Base-by-base conservation (phyloP, 2,797 vertebrate species). In the Xiphophorus birchmanni region DNA sequence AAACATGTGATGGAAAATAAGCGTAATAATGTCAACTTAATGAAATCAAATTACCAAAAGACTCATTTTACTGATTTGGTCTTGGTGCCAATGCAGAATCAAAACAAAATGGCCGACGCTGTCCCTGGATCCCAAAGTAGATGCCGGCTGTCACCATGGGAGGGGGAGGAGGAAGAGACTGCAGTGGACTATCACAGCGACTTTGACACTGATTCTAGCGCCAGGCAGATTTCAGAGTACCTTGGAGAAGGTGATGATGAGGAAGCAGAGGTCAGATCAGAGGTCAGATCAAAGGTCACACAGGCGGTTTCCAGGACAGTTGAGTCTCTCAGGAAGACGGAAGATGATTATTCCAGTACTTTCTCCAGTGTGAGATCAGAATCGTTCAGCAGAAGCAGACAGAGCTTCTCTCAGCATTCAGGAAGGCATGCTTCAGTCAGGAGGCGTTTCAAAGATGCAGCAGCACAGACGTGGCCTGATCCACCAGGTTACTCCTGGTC, bases 391-490 rank as follows among this genome's bases (percentile, higher is more conserved):
- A 77, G 76, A 18, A 83, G 73, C 18, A 85, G 71, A 12, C 10
- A 2, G 10, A 78, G 23, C n/a, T 87, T 23, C 23, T 79, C 74
- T 73, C 37, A 5, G 0, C 69, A 23, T 40, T 26, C 37, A 0
- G 42, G 65, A 45, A 82, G 48, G 0, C 17, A 0, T 0, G 10
- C 73, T 71, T 80, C 56, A 21, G 1, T 21, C 21, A 45, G 76
- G n/a, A 88, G 47, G 72, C 4, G 23, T 0, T 77, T 95, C 18
- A 97, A 84, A 82, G 97, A 98, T 0, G 90, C 82, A 0, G 96
- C 95, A 0, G 96, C 95, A 5, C 97, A 98, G 95, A 98, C 98
- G 0, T 90, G 86, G 2, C 84, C 91, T 15, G 85, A 91, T 0
- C 88, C 80, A 0, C 91, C 90, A 3, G 4, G 87, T 44, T 90